phyloP scores from a whole-genome alignment of 2,888 invertebrate genomes.

The Patella pellucida region DNA sequence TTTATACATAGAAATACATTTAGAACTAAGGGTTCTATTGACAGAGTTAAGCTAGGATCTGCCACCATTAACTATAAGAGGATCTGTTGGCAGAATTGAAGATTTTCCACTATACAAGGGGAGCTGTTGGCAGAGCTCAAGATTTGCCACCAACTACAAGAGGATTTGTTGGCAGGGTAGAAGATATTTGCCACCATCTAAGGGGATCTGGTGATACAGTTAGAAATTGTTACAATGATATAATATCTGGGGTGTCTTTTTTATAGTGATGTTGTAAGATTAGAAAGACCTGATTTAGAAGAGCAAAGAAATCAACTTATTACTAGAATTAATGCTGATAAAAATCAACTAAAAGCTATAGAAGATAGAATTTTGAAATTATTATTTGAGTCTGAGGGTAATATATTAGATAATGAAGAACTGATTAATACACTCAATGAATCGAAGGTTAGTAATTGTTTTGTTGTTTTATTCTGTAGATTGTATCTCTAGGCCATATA shows the following conservation, averaged over 20 bases:
- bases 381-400: conserved; percentile 72
- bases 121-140: too few species aligned
- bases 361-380: conserved; percentile 72
- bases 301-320: conserved; percentile 71
- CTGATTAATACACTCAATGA: conserved; percentile 72
- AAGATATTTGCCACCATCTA: too few species aligned
- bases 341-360: conserved; percentile 71
- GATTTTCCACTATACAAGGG: too few species aligned
- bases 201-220: too few species aligned
- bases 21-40: background rate
- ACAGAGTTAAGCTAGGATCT: background rate
- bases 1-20: background rate
- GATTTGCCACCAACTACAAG: too few species aligned
- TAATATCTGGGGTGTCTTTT: background rate
- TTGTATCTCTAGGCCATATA: background rate
- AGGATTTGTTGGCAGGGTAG: too few species aligned
- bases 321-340: conserved; percentile 70
- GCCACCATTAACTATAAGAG: too few species aligned
- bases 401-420: conserved; percentile 72
- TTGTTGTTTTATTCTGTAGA: background rate
- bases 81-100: too few species aligned
- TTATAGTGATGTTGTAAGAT: conserved; percentile 69
- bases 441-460: conserved; percentile 65
- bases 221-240: too few species aligned
- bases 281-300: conserved; percentile 72